phyloP scores from a whole-genome alignment of 35 echinoderm and acorn worm genomes.

The Ophiothrix spiculata region DNA sequence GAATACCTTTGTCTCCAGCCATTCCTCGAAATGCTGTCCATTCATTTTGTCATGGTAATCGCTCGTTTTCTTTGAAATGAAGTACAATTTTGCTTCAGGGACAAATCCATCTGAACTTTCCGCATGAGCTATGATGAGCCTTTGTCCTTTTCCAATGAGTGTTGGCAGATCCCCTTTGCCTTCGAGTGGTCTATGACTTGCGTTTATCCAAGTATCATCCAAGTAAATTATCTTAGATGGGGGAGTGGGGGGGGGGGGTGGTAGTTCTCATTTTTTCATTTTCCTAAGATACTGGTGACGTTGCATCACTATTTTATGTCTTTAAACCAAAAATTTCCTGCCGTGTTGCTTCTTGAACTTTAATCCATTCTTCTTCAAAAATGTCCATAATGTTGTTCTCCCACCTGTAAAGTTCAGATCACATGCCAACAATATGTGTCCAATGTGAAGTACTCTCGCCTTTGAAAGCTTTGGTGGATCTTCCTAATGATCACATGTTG shows the following conservation, averaged over 20 bases:
- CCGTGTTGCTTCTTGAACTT: background rate
- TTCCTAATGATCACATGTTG: background rate
- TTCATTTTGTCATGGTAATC: conserved; percentile 10
- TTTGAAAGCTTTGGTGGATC: background rate
- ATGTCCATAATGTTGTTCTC: background rate
- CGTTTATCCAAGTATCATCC: background rate
- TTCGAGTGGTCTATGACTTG: background rate
- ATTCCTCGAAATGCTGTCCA: background rate
- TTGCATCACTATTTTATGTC: background rate
- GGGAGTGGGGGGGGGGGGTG: no score
- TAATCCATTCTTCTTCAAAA: background rate
- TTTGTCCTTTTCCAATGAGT: background rate
- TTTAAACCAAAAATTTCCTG: background rate
- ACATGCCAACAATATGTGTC: background rate
- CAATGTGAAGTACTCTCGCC: background rate
- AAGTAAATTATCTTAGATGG: background rate
- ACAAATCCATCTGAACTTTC: background rate
- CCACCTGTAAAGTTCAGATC: background rate
- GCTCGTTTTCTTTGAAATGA: background rate
- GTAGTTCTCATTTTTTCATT: background rate
- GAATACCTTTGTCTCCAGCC: background rate
- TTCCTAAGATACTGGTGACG: background rate
- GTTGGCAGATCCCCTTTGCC: background rate
- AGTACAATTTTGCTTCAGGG: background rate
- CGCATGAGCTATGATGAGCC: background rate